Evolutionary conservation across 2,113 vertebrate species (phyloP), one percentile per base, ranked within the genome.

Genomic region (Entelurus aequoreus): DNA sequence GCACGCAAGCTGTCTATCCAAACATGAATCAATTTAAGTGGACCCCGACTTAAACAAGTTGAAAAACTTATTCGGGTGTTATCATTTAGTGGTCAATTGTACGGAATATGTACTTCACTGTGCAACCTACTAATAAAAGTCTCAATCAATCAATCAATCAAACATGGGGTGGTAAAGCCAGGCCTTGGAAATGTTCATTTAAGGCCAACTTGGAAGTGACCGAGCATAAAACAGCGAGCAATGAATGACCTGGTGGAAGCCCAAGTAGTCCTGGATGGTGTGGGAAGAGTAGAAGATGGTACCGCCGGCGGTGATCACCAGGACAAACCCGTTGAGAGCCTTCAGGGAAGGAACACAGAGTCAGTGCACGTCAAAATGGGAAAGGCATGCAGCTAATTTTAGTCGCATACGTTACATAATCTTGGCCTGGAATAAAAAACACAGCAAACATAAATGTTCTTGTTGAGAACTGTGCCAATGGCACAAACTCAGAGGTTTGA

Each of bases 251-350:
- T 91, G 90, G 53, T 91, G 90, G 72, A 92, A 93, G 44, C 92
- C 91, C 62, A 91, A 53, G 15, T 91, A 93, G 75, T 92, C 90
- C 81, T 91, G 88, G 72, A 92, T 91, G 0, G 90, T 92, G 38
- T 90, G 89, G 0, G 89, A 92, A 50, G 86, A 90, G 73, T 88
- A 91, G 76, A 92, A 92, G 75, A 92, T 90, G 68, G 82, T 77
- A 21, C 91, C 91, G 40, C 86, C 79, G 0, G 87, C 78, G 0
- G 90, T 89, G 75, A 92, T 77, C 6, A 92, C 88, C 79, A 92
- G 65, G 54, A 92, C 77, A 0, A 93, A 92, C 5, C 91, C 90
- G 0, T 91, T 82, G 28, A 92, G 90, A 0, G 90, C 91, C 92
- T 92, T 66, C 0, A 12, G 40, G 66, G 48, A n/a, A 66, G 54